Base-by-base conservation (phyloP, 2,888 invertebrate species). In the Lepidochrysops patricia region DNA sequence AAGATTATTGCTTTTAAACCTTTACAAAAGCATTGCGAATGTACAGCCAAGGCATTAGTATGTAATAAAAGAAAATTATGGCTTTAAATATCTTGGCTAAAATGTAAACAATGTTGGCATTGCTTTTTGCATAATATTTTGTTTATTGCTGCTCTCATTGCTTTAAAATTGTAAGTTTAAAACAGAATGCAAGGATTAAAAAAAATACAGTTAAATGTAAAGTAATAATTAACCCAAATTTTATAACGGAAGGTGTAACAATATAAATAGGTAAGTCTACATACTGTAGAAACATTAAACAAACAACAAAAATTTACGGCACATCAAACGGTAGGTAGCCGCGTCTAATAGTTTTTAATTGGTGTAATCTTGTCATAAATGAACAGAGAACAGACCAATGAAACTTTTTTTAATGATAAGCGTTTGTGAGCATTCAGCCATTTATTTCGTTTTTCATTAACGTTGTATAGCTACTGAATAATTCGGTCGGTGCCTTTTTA, bases 231-330 rank as follows among this genome's bases (percentile, higher is more conserved):
- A 34, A 34, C 50, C 34, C 34, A 50, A 27, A 25, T 27, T 29
- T 29, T 25, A 50, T 58, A 52, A 50, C 29, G 13, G 49, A 49
- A 58, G 58, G 58, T 59, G 58, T 34, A 35, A 50, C 63, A 85
- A 84, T 63, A 66, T 85, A 72, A 70, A 73, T 78, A n/a, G n/a
- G n/a, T n/a, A n/a, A n/a, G n/a, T n/a, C n/a, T n/a, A n/a, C n/a
- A n/a, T n/a, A 79, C 85, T 86, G 84, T 80, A 82, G 84, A 88
- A 88, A 85, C 86, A 88, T 88, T 85, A 88, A 88, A 85, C 86
- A 88, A 88, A 88, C 84, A 87, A 71, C 68, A 68, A 68, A 71
- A 74, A 77, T 80, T 82, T 82, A 82, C 70, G 73, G 74, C 79
- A 72, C 78, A 80, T 83, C 82, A 82, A 83, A 86, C 84, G 76